Conservation (phyloP, 1,140 invertebrate species). For the Sipha flava region DNA sequence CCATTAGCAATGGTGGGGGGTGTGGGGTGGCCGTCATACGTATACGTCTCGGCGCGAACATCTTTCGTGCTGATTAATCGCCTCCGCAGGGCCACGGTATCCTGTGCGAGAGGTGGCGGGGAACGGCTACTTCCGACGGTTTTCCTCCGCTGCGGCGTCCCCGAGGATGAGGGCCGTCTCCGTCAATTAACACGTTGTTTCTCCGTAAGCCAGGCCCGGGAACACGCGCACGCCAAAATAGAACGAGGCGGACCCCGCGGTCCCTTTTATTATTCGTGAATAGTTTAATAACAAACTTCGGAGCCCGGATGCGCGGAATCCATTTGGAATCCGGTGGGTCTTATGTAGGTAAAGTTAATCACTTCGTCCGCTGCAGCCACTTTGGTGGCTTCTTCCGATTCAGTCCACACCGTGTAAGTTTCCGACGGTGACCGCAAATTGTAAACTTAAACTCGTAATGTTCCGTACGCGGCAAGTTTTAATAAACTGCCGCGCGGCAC, state of each 20-base stretch:
- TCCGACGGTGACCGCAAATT: neutral
- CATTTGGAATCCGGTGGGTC: slow-evolving; percentile 4
- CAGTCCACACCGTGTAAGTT: neutral
- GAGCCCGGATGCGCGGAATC: neutral
- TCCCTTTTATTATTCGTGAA: slow-evolving; percentile 22
- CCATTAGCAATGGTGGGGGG: neutral
- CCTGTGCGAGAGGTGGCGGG: neutral
- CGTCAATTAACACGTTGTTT: slow-evolving; percentile 7
- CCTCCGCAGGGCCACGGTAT: neutral
- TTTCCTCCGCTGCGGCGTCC: neutral
- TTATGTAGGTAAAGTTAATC: neutral
- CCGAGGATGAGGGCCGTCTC: neutral
- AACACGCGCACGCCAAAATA: neutral
- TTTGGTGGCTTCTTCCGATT: neutral
- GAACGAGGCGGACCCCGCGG: neutral
- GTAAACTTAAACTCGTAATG: neutral
- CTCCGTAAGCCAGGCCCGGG: neutral
- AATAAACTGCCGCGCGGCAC: too few relatives aligned
- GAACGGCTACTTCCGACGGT: slow-evolving; percentile 9
- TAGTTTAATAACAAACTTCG: slow-evolving; percentile 15
- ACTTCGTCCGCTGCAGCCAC: neutral
- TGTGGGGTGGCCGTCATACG: neutral
- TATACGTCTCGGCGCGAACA: neutral
- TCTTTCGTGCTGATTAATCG: slow-evolving; percentile 15
- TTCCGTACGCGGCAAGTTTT: neutral